Evolutionary conservation across 2,888 invertebrate species (phyloP), one percentile per base, ranked within the genome.

Genomic region (Watsonalla binaria): DNA sequence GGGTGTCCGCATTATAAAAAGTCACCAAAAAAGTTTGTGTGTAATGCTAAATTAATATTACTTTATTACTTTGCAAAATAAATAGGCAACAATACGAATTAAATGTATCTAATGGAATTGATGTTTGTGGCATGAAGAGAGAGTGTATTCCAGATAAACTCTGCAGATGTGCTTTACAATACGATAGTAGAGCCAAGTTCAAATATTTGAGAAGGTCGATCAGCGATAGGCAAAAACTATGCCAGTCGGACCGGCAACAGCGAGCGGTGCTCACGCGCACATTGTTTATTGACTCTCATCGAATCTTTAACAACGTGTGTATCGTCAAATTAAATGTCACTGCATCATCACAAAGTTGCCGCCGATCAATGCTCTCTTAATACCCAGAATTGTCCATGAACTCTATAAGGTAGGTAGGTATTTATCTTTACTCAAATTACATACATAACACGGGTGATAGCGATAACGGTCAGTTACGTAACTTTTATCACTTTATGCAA

Each of bases 161-260:
- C 61, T 56, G 51, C 61, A 65, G 65, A 74, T 72, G 61, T 65
- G 56, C 51, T 57, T 56, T 59, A 56, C 61, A 60, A 58, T 66
- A 63, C 65, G 76, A 77, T 74, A 75, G 69, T 55, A 56, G 59
- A 74, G 68, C 62, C 74, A 80, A 82, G 80, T 80, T 79, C 78
- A 85, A 82, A 82, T 79, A 82, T 78, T 78, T 70, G 70, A 72
- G 78, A 80, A 83, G 83, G 81, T 82, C 80, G 77, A 68, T 72
- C 63, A 62, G 71, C 70, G 75, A 78, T 74, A 70, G 59, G 66
- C 61, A 59, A 69, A 74, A 71, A 73, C 62, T 76, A 70, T 81
- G 77, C 76, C 78, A 80, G 76, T 80, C 60, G 67, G 74, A 72
- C 72, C 63, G 62, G 68, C 60, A 67, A 70, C 70, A 63, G 68